phyloP scores from a whole-genome alignment of 2,888 invertebrate species.

The Leptopterna dolabrata region DNA sequence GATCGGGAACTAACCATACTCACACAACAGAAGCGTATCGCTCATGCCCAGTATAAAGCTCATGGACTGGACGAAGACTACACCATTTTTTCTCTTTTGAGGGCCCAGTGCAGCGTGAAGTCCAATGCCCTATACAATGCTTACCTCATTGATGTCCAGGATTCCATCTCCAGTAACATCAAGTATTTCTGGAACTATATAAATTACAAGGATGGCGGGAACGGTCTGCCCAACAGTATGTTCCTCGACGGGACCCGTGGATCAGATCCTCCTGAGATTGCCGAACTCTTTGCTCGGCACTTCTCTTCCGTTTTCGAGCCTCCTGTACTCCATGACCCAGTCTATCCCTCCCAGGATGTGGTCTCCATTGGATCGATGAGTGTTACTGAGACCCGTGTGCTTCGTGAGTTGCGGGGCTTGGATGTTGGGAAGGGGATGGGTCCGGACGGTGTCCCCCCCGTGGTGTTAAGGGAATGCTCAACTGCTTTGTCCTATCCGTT shows the following conservation, averaged over 20 bases:
- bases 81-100: neutral
- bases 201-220: neutral
- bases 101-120: neutral
- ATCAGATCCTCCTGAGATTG: neutral
- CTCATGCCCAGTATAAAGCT: neutral
- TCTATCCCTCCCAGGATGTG: neutral
- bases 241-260: neutral
- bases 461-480: conserved; percentile 46
- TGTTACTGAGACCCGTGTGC: neutral
- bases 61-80: neutral
- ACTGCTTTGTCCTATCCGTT: conserved; percentile 12
- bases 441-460: conserved; percentile 58
- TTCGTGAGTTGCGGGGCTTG: neutral
- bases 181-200: conserved; percentile 16
- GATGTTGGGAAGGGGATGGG: conserved; percentile 31
- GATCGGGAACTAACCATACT: neutral
- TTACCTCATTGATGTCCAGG: neutral
- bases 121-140: neutral
- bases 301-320: conserved; percentile 16
- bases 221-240: neutral
- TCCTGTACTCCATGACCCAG: neutral
- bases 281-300: neutral
- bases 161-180: neutral
- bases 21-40: neutral
- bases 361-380: neutral